A percentile compares a stretch with the other conserved stretches of the same genome.
These are phyloP conservation scores for Perodicticus potto DNA, from an alignment of 2,797 vertebrate species.

Conservation along the genomic window DNA sequence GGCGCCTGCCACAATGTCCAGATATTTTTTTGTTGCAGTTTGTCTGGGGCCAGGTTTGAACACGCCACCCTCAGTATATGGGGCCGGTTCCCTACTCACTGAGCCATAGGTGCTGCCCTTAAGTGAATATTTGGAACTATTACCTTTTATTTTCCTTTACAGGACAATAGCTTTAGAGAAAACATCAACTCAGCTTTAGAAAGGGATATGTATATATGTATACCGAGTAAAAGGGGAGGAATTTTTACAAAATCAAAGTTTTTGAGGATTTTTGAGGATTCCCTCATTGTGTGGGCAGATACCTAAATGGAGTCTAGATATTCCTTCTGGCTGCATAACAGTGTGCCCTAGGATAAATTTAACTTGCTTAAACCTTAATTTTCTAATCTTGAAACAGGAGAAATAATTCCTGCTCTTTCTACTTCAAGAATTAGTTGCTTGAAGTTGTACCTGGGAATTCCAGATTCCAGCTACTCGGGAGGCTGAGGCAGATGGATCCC, in stretches of 20 bases:
- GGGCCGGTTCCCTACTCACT: no score
- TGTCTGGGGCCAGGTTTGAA: no score
- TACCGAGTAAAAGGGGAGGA: background rate
- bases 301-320: fast-evolving
- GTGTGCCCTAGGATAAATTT: background rate
- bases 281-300: background rate
- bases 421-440: fast-evolving
- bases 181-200: background rate
- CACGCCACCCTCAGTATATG: no score
- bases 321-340: background rate
- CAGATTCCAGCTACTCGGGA: no score
- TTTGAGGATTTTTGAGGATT: no score
- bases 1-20: no score
- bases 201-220: background rate
- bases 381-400: background rate
- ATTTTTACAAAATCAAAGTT: background rate
- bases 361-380: background rate
- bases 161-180: background rate
- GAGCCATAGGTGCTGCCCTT: no score
- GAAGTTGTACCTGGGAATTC: no score
- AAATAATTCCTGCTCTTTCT: fast-evolving
- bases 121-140: background rate
- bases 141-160: background rate
- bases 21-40: no score
- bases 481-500: no score